phyloP scores from a whole-genome alignment of 2,797 vertebrate species.

The Simalia tracyae region DNA sequence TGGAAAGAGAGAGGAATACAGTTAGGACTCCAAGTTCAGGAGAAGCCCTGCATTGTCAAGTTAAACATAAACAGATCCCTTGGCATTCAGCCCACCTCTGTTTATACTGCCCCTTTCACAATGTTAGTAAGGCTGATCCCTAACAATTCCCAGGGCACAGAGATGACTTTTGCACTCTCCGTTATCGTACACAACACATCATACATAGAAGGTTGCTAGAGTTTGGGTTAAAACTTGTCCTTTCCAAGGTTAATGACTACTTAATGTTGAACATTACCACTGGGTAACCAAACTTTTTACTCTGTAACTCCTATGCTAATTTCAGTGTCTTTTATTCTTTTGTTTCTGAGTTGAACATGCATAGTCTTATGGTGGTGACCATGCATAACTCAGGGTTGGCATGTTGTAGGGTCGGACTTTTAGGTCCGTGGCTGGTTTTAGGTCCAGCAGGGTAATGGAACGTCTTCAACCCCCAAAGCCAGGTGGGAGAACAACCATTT shows the following conservation, averaged over 20 bases:
- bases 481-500: no score
- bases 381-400: neutral
- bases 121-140: neutral
- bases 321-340: neutral
- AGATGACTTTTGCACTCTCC: neutral
- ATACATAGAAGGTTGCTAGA: neutral
- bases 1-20: slow-evolving; percentile 64
- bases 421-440: neutral
- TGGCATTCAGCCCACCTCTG: neutral
- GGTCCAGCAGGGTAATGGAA: no score
- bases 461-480: no score
- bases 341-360: neutral
- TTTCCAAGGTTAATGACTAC: neutral
- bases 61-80: neutral
- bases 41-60: neutral
- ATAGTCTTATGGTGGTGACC: neutral
- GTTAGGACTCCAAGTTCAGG: neutral
- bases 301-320: neutral
- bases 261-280: neutral
- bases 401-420: neutral
- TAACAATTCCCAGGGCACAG: neutral
- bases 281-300: neutral
- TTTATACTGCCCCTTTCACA: neutral
- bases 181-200: neutral
- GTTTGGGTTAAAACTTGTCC: neutral